Evolutionary conservation across 2,888 invertebrate genomes (phyloP), one percentile per base, ranked within the genome.

Genomic region (Epinotia demarniana): DNA sequence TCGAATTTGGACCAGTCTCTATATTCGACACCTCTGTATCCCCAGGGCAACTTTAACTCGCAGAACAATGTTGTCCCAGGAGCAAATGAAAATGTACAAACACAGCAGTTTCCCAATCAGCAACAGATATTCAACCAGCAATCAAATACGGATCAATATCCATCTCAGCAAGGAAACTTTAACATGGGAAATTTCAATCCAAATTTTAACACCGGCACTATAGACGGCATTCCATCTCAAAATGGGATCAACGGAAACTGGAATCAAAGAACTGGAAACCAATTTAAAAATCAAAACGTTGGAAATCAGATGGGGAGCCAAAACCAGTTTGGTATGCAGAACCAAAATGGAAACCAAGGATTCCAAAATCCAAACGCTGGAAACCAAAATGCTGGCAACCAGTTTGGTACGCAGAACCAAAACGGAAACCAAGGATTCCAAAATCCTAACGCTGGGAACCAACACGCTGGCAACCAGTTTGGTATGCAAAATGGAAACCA

Each of bases 171-270:
- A 53, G 46, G 27, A n/a, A 66, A 70, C 53, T 60, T 60, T 12
- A 69, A 69, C 58, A 19, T 19, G 1, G 58, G 58, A 58, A 69
- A 43, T 33, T 19, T 57, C 43, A 76, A 72, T 60, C 76, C 76
- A 67, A 61, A 74, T 23, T 53, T 53, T 11, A 74, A 78, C 23
- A 77, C 77, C 27, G 81, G 81, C 6, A 80, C 81, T 6, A 63
- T 81, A 66, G 78, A 81, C 23, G 77, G 77, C 9, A 61, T 78
- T n/a, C 67, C 69, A n/a, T 70, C 79, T 23, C 75, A 75, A 43
- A 60, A 53, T 5, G 66, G 71, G 5, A 13, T 57, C 27, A 57
- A 62, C 18, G 66, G 66, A 3, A 66, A 53, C 27, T 53, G 53
- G 53, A 63, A 63, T 60, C 70, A 53, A 53, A 18, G 18, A 12